These are phyloP conservation scores for Monomorium pharaonis DNA, from an alignment of 1,140 invertebrate species.

Conservation along the genomic window DNA sequence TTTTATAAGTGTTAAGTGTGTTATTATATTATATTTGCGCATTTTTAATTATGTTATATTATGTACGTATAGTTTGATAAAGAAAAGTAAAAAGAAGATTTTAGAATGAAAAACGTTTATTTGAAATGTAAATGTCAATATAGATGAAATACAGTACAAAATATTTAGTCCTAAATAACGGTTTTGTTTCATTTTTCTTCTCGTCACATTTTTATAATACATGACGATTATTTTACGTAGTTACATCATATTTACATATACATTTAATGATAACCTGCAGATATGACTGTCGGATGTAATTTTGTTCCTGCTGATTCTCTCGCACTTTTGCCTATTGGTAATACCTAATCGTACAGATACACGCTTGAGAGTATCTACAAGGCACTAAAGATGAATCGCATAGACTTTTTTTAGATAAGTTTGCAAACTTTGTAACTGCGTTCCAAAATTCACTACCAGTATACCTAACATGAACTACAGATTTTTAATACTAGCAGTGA, in stretches of 20 bases:
- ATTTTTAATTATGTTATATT: not conserved
- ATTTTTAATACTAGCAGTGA: too few species aligned
- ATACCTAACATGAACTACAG: too few species aligned
- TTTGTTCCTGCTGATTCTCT: not conserved
- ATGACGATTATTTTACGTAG: constrained; percentile 20
- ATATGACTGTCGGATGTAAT: not conserved
- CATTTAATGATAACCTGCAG: not conserved
- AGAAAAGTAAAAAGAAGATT: not conserved
- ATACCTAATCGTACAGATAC: constrained; percentile 65
- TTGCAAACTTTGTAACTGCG: not conserved
- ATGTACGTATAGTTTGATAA: not conserved
- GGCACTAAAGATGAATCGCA: constrained; percentile 79
- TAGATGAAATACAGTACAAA: constrained; percentile 80
- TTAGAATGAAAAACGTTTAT: constrained; percentile 83
- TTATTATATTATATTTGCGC: not conserved
- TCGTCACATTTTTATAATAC: constrained; percentile 51
- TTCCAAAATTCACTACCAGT: too few species aligned
- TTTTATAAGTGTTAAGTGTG: too few species aligned
- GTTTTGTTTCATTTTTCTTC: constrained; percentile 63
- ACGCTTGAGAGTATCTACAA: constrained; percentile 77
- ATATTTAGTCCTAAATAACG: constrained; percentile 76
- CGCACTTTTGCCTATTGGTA: constrained; percentile 61
- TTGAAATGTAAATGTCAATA: constrained; percentile 81
- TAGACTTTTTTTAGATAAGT: constrained; percentile 45
- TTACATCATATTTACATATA: constrained; percentile 61